Conservation (phyloP, 2,797 vertebrate species). For the Otolemur crassicaudatus region DNA sequence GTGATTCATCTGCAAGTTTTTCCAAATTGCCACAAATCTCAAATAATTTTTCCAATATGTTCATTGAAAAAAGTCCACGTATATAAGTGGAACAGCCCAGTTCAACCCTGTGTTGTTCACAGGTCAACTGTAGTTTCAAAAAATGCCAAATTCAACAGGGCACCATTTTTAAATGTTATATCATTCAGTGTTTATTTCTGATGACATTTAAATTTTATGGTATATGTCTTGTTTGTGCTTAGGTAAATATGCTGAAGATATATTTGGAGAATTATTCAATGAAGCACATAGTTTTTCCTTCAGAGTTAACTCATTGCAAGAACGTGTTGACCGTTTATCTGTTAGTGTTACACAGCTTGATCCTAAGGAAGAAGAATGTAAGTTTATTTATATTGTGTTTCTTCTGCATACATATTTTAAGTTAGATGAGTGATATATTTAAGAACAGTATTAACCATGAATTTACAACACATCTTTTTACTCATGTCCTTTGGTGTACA, state of each 20-base stretch:
- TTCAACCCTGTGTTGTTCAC: neutral
- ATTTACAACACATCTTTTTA: neutral
- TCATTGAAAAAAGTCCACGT: neutral
- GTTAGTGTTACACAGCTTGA: slow-evolving; percentile 99
- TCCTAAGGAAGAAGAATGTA: slow-evolving; percentile 98
- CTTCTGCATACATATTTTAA: slow-evolving; percentile 44
- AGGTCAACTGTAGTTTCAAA: neutral
- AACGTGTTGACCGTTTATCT: slow-evolving; percentile 98
- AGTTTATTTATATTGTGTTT: slow-evolving; percentile 85
- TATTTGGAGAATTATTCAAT: slow-evolving; percentile 99
- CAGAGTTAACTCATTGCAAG: slow-evolving; percentile 98
- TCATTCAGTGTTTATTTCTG: slow-evolving; percentile 15
- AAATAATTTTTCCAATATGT: neutral
- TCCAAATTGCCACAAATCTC: neutral
- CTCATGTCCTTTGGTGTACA: neutral
- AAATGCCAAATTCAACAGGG: neutral
- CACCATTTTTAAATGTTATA: neutral
- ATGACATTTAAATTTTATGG: slow-evolving; percentile 28
- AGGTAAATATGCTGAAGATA: slow-evolving; percentile 99
- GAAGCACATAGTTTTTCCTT: slow-evolving; percentile 99
- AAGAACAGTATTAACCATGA: slow-evolving; percentile 3
- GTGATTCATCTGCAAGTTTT: neutral
- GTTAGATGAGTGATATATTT: neutral
- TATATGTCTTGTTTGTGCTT: slow-evolving; percentile 64
- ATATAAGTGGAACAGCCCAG: neutral